Percentiles rank a stretch among this genome's conserved stretches.
These are phyloP conservation scores for Plumapathes pennacea DNA, from an alignment of 92 coral and sea anemone genomes.

Conservation along the genomic window DNA sequence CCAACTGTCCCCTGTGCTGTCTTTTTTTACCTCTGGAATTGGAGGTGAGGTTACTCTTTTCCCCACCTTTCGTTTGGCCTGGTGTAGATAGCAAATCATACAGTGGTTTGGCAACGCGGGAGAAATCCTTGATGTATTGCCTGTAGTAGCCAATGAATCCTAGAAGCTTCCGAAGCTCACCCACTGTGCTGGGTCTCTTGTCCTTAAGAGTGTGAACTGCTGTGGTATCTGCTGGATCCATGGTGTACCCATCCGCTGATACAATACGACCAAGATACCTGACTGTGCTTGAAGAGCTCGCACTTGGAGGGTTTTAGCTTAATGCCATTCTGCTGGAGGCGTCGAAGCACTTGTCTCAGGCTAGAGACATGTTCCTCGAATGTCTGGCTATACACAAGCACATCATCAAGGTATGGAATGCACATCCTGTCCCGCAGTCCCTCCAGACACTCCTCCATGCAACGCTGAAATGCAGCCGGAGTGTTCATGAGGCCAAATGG, in stretches of 20 bases:
- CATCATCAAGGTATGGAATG: conserved; percentile 60
- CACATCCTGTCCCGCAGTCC: conserved; percentile 58
- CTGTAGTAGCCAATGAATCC: conserved; percentile 65
- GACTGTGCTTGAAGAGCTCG: conserved; percentile 44
- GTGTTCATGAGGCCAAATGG: conserved; percentile 68
- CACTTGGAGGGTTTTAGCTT: conserved; percentile 68
- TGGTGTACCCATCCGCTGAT: conserved; percentile 53
- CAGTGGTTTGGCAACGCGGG: conserved; percentile 57
- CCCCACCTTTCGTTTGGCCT: too few species aligned
- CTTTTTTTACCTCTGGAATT: too few species aligned
- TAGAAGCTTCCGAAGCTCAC: conserved; percentile 55
- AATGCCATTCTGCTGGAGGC: conserved; percentile 46
- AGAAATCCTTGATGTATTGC: conserved; percentile 56
- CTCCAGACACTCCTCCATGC: conserved; percentile 62
- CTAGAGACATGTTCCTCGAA: conserved; percentile 57
- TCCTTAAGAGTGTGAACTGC: conserved; percentile 38
- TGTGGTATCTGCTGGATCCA: conserved; percentile 46
- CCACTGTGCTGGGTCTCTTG: conserved; percentile 53
- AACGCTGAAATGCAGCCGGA: conserved; percentile 65
- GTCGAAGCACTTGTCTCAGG: conserved; percentile 35
- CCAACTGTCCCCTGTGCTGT: too few species aligned
- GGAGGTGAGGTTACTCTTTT: too few species aligned
- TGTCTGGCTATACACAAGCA: conserved; percentile 42
- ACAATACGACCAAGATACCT: conserved; percentile 60
- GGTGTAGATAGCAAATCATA: conserved; percentile 44